Evolutionary conservation across 2,113 vertebrate genomes (phyloP), one percentile per base, ranked within the genome.

Genomic region (Paracyprichromis sp.): DNA sequence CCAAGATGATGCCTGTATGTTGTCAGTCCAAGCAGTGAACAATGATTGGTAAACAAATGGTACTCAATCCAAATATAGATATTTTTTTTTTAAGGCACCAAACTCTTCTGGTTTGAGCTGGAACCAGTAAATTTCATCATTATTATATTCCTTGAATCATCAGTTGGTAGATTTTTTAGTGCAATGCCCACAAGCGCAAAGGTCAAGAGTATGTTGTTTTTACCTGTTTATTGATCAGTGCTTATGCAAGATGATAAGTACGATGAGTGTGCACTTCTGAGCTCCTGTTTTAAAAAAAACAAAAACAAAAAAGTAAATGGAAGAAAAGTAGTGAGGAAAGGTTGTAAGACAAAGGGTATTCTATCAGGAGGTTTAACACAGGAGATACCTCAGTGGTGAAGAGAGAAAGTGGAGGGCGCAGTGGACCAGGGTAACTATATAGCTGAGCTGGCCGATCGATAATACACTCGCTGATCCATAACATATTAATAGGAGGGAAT

Each of bases 401-500:
- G 76, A 63, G 54, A 63, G 54, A 80, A 76, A 53, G 57, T 31
- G 34, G 59, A 31, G 81, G 57, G 50, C 52, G 21, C n/a, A 53
- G 13, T 73, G 53, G 34, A 66, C 43, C 63, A 47, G 71, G 71
- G 34, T 45, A 87, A 83, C 85, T 86, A 82, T 79, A 88, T 78
- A 76, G 88, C 89, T 80, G 88, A 89, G 90, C 86, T 89, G 79
- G 78, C 86, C 57, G 88, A 95, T 95, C 89, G 11, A 93, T 94
- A 90, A 90, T 84, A 83, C 47, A 83, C 86, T 90, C 86, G 85
- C 54, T 92, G 94, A 95, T 95, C 91, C 89, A 92, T 89, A 93
- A 93, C 91, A 91, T 89, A 93, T 92, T 94, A 92, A 95, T 93
- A 89, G 86, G 90, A 86, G 87, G 79, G 91, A 94, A 94, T 93